Evolutionary conservation across 2,113 vertebrate species (phyloP).

Genomic region (Helogale parvula): DNA sequence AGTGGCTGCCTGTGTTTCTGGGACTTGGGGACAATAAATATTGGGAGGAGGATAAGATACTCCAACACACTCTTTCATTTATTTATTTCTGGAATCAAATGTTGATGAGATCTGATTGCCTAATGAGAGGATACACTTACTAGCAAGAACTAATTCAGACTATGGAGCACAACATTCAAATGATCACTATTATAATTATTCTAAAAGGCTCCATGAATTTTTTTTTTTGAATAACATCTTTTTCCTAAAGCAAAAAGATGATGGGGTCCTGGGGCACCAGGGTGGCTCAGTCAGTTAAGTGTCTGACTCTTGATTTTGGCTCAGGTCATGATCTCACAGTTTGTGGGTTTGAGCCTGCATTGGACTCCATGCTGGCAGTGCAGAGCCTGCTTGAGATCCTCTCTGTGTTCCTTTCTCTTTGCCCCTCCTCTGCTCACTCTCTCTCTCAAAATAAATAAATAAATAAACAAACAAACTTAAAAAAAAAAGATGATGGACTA

Average conservation of each 20-base stretch:
- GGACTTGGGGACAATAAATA: background rate
- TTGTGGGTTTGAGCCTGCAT: no score
- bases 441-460: no score
- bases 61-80: background rate
- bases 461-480: no score
- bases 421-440: no score
- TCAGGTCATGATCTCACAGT: no score
- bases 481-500: background rate
- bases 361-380: no score
- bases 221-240: background rate
- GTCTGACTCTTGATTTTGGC: no score
- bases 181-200: background rate
- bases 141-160: background rate
- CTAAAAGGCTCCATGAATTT: background rate
- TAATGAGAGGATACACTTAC: background rate
- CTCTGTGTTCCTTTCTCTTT: no score
- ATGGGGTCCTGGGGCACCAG: no score
- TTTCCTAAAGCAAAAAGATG: background rate
- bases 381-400: no score
- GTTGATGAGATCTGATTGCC: background rate
- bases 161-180: background rate
- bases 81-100: background rate
- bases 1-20: background rate
- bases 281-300: no score
- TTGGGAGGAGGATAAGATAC: background rate